A percentile compares a stretch with the other conserved stretches of the same genome.
phyloP scores from a whole-genome alignment of 2,888 invertebrate genomes.

The Parasteatoda lunata region DNA sequence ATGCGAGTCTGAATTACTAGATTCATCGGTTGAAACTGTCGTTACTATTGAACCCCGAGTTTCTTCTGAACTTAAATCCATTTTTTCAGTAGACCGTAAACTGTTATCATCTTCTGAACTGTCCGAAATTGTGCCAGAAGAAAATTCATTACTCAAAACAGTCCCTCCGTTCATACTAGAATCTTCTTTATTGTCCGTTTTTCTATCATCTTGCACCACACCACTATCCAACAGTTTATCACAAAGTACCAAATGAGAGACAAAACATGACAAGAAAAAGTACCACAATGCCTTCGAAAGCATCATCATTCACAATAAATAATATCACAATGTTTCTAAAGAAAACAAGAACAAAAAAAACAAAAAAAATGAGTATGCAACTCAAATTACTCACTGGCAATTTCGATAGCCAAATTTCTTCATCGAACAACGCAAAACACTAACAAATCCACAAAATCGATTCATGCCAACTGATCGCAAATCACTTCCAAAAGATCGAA shows the following conservation, averaged over 20 bases:
- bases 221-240: constrained; percentile 9
- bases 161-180: constrained; percentile 9
- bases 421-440: too few relatives aligned
- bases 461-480: too few relatives aligned
- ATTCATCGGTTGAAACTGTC: background rate
- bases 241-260: background rate
- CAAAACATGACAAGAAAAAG: constrained; percentile 1
- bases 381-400: background rate
- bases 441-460: too few relatives aligned
- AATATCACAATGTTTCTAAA: constrained; percentile 6
- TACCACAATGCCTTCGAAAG: background rate
- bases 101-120: background rate
- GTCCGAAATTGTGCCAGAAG: constrained; percentile 1
- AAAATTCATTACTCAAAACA: background rate
- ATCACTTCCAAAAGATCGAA: too few relatives aligned
- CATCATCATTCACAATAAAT: constrained; percentile 3
- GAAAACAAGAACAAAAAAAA: background rate
- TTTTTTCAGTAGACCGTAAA: background rate
- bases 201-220: constrained; percentile 2
- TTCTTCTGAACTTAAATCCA: background rate
- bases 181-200: background rate
- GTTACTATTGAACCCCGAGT: background rate
- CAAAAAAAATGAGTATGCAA: too few relatives aligned
- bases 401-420: background rate
- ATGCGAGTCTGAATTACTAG: background rate